A percentile compares a stretch with the other conserved stretches of the same genome.
Conservation (phyloP, 2,113 vertebrate genomes). For the Pseudonaja textilis region DNA sequence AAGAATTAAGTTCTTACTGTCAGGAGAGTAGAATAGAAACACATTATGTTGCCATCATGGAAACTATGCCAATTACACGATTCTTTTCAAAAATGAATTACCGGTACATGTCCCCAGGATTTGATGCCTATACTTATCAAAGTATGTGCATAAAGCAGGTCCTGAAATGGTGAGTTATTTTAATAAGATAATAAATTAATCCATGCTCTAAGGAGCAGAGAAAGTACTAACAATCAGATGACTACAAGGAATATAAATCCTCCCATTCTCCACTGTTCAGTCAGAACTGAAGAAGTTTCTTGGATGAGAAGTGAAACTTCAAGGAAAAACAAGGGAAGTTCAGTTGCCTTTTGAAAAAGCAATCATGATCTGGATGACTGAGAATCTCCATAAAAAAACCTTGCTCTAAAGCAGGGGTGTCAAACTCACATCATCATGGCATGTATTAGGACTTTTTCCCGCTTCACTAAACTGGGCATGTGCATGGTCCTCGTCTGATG, state of each 20-base stretch:
- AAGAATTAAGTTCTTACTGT: neutral
- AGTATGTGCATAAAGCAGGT: neutral
- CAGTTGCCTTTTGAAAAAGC: too few relatives aligned
- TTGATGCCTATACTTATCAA: neutral
- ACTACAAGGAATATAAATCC: neutral
- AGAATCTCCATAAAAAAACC: too few relatives aligned
- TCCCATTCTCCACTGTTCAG: neutral
- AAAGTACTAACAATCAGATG: neutral
- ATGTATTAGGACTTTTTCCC: too few relatives aligned
- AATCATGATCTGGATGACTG: too few relatives aligned
- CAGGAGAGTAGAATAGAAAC: neutral
- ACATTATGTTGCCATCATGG: neutral
- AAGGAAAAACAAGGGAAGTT: too few relatives aligned
- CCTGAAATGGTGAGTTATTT: neutral
- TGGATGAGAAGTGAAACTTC: neutral
- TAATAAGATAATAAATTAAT: neutral
- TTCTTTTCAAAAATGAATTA: neutral
- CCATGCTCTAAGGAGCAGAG: neutral
- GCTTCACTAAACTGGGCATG: too few relatives aligned
- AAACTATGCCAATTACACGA: neutral
- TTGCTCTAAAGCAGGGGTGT: neutral
- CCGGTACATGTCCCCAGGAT: neutral
- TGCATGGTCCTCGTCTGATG: too few relatives aligned
- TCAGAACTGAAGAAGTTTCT: neutral
- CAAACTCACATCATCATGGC: too few relatives aligned